Conservation (phyloP, 2,888 invertebrate species). For the Escarpia spicata region DNA sequence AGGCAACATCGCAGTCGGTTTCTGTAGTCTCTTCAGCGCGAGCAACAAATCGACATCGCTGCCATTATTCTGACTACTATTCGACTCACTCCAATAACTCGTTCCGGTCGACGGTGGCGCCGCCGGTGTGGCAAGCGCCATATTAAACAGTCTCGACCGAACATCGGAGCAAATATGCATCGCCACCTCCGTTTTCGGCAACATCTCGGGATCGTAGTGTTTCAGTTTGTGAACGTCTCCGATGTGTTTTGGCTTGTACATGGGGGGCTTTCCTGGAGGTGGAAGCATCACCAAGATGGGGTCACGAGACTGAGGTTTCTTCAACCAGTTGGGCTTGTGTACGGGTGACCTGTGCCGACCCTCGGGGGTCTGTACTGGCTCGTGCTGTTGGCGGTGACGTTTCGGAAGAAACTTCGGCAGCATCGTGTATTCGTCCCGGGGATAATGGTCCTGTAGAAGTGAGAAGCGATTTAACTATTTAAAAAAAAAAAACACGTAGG, state of each 20-base stretch:
- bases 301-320: constrained; percentile 34
- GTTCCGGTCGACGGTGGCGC: neutral
- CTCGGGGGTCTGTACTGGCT: neutral
- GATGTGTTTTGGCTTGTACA: constrained; percentile 59
- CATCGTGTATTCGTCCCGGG: constrained; percentile 60
- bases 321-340: neutral
- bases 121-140: neutral
- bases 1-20: neutral
- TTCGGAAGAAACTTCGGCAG: constrained; percentile 47
- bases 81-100: neutral
- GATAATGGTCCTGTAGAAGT: constrained; percentile 59
- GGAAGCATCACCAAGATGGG: neutral
- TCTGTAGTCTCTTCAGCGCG: neutral
- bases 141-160: neutral
- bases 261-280: constrained; percentile 43
- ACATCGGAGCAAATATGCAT: constrained; percentile 43
- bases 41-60: neutral
- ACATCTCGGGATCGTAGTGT: constrained; percentile 50
- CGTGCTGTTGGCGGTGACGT: neutral
- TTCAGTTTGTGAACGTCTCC: constrained; percentile 57
- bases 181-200: constrained; percentile 50
- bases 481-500: too few species aligned
- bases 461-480: constrained; percentile 24
- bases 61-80: neutral
- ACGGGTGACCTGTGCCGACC: neutral